These are phyloP conservation scores for Forbesichthys papilliferus DNA, from an alignment of 2,113 vertebrate species.

Conservation along the genomic window DNA sequence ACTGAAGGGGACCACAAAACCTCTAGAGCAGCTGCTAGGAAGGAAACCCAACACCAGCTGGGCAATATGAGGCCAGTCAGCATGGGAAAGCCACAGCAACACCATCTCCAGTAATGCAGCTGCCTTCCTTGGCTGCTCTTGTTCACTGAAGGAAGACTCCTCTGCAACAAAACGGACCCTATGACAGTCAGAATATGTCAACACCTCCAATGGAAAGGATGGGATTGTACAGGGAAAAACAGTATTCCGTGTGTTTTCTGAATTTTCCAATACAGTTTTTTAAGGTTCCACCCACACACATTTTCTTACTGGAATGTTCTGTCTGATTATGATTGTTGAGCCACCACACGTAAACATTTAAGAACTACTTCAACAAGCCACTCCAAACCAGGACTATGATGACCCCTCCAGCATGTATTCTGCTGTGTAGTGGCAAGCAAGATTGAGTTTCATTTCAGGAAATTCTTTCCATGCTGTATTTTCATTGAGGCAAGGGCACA, in stretches of 20 bases:
- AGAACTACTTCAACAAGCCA: slow-evolving; percentile 26
- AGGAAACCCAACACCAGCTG: slow-evolving; percentile 66
- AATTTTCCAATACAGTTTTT: slow-evolving; percentile 10
- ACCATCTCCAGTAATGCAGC: slow-evolving; percentile 45
- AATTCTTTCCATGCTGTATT: slow-evolving; percentile 72
- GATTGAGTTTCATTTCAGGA: slow-evolving; percentile 81
- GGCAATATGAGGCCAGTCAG: slow-evolving; percentile 47
- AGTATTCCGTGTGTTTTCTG: slow-evolving; percentile 7
- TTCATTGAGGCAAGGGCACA: slow-evolving; percentile 58
- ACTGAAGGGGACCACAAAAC: slow-evolving; percentile 52
- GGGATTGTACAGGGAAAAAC: slow-evolving; percentile 3
- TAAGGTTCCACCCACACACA: slow-evolving; percentile 1
- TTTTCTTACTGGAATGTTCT: background rate
- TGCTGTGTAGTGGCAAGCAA: slow-evolving; percentile 74
- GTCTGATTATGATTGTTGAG: slow-evolving; percentile 20
- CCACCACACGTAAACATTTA: slow-evolving; percentile 9
- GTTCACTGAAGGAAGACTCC: slow-evolving; percentile 21
- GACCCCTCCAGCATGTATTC: slow-evolving; percentile 64
- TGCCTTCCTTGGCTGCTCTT: slow-evolving; percentile 39
- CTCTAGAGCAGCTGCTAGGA: slow-evolving; percentile 54
- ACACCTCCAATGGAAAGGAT: slow-evolving; percentile 10
- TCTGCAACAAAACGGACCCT: slow-evolving; percentile 23
- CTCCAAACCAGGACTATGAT: slow-evolving; percentile 51
- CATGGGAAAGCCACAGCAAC: slow-evolving; percentile 62
- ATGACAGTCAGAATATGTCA: slow-evolving; percentile 21